Evolutionary conservation across 2,888 invertebrate genomes (phyloP).

Genomic region (Anodontia alba): DNA sequence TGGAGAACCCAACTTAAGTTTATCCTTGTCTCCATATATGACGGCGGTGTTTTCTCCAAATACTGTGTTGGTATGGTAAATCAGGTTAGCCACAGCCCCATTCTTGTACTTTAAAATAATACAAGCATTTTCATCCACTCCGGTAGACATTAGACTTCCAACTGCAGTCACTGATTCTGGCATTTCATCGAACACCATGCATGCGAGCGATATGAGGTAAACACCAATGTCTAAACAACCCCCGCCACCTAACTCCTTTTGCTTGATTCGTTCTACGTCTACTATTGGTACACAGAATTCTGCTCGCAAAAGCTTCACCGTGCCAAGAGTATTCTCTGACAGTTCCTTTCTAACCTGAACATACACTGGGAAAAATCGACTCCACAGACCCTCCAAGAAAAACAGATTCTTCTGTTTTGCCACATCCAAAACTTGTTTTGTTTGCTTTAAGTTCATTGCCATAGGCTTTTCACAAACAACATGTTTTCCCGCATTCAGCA

Average conservation of each 20-base stretch:
- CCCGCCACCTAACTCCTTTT: conserved; percentile 90
- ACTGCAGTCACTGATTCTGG: conserved; percentile 89
- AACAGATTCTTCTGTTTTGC: no score
- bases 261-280: conserved; percentile 88
- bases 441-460: no score
- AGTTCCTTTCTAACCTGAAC: conserved; percentile 89
- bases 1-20: no score
- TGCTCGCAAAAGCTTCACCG: conserved; percentile 89
- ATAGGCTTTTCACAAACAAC: no score
- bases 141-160: conserved; percentile 90
- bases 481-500: no score
- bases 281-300: conserved; percentile 89
- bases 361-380: conserved; percentile 93
- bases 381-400: conserved; percentile 96
- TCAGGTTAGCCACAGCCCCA: no score
- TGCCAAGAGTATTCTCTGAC: conserved; percentile 91
- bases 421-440: no score
- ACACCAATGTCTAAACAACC: conserved; percentile 78
- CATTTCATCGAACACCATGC: conserved; percentile 87
- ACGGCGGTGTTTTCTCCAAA: no score
- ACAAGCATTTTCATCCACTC: no score
- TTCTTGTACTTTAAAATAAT: no score
- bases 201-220: conserved; percentile 78
- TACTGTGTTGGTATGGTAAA: no score
- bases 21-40: no score